Percentiles rank a stretch among this genome's conserved stretches.
phyloP scores from a whole-genome alignment of 2,113 vertebrate genomes.

The Dromiciops gliroides region DNA sequence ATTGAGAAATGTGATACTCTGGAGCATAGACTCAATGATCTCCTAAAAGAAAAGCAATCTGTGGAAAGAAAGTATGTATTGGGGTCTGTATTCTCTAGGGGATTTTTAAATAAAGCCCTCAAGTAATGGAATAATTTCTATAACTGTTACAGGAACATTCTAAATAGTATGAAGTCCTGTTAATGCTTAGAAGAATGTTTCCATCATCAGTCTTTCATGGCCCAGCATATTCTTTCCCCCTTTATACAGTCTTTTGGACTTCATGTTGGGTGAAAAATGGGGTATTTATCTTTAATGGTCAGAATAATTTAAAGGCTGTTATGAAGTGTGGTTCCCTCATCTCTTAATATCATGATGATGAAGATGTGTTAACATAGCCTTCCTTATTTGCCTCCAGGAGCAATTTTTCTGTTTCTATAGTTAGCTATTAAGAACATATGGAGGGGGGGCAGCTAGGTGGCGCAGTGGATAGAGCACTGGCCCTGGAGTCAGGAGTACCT shows the following conservation, averaged over 20 bases:
- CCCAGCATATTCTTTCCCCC: neutral
- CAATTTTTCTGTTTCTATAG: neutral
- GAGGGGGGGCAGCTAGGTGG: no score
- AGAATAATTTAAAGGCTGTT: neutral
- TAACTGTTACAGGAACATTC: neutral
- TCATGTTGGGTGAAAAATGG: neutral
- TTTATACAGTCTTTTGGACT: neutral
- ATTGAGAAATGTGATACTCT: conserved; percentile 97
- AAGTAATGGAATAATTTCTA: neutral
- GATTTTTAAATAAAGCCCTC: neutral
- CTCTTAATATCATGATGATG: neutral
- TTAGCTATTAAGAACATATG: neutral
- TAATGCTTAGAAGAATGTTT: neutral
- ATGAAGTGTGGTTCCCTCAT: neutral
- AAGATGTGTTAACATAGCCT: neutral
- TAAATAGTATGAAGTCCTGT: neutral
- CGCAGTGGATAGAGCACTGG: no score
- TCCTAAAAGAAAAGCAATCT: conserved; percentile 94
- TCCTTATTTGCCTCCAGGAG: neutral
- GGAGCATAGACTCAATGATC: conserved; percentile 92
- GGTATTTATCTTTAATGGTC: neutral
- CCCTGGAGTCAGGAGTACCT: no score
- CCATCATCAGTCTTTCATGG: neutral
- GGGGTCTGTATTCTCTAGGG: conserved; percentile 49
- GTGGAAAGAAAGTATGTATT: conserved; percentile 94